Conservation (phyloP, 2,888 invertebrate genomes). For the Temnothorax ravouxi region DNA sequence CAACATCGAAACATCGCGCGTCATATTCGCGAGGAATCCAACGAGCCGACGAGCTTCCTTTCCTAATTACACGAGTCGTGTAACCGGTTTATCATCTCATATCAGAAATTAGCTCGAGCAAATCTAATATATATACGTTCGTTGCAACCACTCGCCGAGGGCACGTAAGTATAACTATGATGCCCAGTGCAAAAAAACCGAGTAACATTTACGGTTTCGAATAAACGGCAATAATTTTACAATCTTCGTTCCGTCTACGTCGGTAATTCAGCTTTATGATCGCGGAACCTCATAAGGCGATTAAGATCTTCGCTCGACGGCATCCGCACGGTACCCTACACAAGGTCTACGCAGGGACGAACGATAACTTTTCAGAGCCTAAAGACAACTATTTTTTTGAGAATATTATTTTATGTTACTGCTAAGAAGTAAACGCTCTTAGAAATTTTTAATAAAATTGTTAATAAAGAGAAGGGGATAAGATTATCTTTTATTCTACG, state of each 20-base stretch:
- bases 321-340: conserved; percentile 11
- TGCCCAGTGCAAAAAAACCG: conserved; percentile 19
- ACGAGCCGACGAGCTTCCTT: conserved; percentile 25
- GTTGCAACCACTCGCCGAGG: background rate
- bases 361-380: conserved; percentile 7
- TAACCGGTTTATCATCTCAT: conserved; percentile 50
- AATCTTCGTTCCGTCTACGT: conserved; percentile 36
- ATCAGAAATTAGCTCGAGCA: conserved; percentile 49
- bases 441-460: background rate
- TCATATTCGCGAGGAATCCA: conserved; percentile 14
- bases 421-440: background rate
- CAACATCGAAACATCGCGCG: conserved; percentile 7
- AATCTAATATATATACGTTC: conserved; percentile 41
- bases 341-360: conserved; percentile 33
- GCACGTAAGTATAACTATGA: conserved; percentile 43
- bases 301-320: conserved; percentile 51
- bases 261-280: conserved; percentile 49
- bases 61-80: conserved; percentile 43
- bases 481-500: background rate
- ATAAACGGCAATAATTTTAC: conserved; percentile 54
- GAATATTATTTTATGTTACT: background rate
- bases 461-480: background rate
- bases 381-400: conserved; percentile 10
- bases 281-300: conserved; percentile 51
- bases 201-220: conserved; percentile 49